Evolutionary conservation across 2,888 invertebrate species (phyloP).

Genomic region (Orchesella flavescens): DNA sequence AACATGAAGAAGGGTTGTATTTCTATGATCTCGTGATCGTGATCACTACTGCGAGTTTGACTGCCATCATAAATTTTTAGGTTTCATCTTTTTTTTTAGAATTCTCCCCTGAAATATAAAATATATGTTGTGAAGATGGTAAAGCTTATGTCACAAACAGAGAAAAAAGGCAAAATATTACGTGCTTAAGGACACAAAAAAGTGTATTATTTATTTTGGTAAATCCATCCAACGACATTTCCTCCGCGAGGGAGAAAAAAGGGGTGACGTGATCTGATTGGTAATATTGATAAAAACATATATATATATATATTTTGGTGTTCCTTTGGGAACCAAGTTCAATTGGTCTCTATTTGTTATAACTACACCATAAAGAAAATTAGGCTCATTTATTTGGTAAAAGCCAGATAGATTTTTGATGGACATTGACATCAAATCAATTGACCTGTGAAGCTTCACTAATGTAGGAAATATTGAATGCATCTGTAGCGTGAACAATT

Average conservation of each 20-base stretch:
- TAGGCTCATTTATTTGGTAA: no score
- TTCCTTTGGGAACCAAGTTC: not conserved
- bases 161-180: constrained; percentile 15
- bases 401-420: no score
- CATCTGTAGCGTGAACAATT: not conserved
- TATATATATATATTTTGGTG: constrained; percentile 17
- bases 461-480: not conserved
- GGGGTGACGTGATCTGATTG: constrained; percentile 62
- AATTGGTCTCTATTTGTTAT: constrained; percentile 3
- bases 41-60: constrained; percentile 65
- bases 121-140: not conserved
- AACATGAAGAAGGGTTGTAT: constrained; percentile 24
- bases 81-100: constrained; percentile 33
- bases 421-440: constrained; percentile 25
- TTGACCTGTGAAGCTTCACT: constrained; percentile 9
- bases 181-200: constrained; percentile 22
- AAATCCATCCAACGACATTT: constrained; percentile 38
- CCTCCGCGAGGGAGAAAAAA: constrained; percentile 45
- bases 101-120: constrained; percentile 48
- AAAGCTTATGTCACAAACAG: not conserved
- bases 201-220: constrained; percentile 56
- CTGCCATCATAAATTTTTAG: constrained; percentile 61
- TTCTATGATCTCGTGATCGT: constrained; percentile 18
- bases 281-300: constrained; percentile 59
- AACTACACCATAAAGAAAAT: not conserved